phyloP scores from a whole-genome alignment of 1,140 invertebrate genomes.

The Drosophila truncata region DNA sequence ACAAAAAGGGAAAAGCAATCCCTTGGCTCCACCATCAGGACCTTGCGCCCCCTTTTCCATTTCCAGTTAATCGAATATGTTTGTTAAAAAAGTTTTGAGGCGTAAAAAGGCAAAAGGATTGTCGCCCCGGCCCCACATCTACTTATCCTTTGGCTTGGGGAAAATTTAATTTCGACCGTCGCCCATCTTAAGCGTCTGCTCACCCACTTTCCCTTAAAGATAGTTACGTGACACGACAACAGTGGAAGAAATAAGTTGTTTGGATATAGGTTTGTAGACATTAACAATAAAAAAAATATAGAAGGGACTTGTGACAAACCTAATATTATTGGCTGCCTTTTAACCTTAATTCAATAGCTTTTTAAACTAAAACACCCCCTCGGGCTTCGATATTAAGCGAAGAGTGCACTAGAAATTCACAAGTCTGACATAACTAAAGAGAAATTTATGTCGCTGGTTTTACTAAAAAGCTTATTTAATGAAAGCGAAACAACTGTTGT shows the following conservation, averaged over 20 bases:
- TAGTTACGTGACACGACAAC: conserved; percentile 18
- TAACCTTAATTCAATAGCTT: no score
- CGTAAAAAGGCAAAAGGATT: conserved; percentile 70
- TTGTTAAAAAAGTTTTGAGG: conserved; percentile 81
- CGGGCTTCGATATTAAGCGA: no score
- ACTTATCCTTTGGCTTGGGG: conserved; percentile 42
- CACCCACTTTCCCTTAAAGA: neutral
- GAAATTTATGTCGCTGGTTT: no score
- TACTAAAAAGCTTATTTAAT: neutral
- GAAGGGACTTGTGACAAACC: neutral
- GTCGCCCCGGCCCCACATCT: conserved; percentile 2
- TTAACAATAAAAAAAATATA: neutral
- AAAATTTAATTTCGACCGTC: conserved; percentile 72
- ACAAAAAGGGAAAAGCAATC: conserved; percentile 42
- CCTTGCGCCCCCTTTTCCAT: conserved; percentile 12
- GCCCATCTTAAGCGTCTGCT: conserved; percentile 1
- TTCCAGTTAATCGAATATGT: conserved; percentile 81
- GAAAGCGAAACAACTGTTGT: neutral
- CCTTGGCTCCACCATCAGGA: neutral
- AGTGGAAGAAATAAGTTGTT: no score
- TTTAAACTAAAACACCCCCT: no score
- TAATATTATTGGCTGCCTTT: neutral
- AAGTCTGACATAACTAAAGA: no score
- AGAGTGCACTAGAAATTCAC: no score
- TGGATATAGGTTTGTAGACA: no score